These are phyloP conservation scores for Pseudorectes ferrugineus DNA, from an alignment of 2,113 vertebrate genomes.

Conservation along the genomic window DNA sequence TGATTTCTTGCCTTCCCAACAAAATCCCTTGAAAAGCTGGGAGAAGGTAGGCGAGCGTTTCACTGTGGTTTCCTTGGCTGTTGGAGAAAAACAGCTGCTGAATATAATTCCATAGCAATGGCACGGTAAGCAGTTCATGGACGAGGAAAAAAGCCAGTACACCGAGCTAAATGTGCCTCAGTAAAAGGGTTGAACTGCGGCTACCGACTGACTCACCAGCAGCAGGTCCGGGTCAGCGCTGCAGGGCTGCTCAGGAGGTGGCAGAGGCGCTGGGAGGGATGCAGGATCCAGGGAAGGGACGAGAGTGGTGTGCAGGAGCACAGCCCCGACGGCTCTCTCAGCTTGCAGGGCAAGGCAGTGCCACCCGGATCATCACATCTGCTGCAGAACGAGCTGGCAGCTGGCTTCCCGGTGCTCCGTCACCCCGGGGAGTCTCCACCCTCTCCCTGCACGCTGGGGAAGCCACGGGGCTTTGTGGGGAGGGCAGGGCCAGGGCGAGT, in stretches of 20 bases:
- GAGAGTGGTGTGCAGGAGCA: fast-evolving
- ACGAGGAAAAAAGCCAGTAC: fast-evolving
- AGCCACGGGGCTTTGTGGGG: background rate
- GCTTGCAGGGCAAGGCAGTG: background rate
- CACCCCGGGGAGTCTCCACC: background rate
- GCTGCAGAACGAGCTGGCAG: background rate
- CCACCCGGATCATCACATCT: fast-evolving
- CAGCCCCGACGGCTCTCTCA: fast-evolving
- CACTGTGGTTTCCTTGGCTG: background rate
- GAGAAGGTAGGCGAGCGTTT: background rate
- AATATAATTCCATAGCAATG: background rate
- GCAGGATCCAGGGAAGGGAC: background rate
- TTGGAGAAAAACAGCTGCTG: background rate
- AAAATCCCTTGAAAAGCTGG: background rate
- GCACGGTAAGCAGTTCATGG: background rate
- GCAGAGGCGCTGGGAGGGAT: background rate
- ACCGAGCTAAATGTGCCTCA: fast-evolving
- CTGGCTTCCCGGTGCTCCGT: fast-evolving
- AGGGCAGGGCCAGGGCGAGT: background rate
- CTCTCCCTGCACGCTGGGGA: background rate
- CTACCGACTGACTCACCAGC: background rate
- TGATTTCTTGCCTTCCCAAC: background rate
- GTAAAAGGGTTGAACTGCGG: background rate
- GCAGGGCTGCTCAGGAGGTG: background rate
- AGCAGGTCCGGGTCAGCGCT: background rate